phyloP scores from a whole-genome alignment of 1,140 invertebrate genomes.

The Papilio aristodemus region DNA sequence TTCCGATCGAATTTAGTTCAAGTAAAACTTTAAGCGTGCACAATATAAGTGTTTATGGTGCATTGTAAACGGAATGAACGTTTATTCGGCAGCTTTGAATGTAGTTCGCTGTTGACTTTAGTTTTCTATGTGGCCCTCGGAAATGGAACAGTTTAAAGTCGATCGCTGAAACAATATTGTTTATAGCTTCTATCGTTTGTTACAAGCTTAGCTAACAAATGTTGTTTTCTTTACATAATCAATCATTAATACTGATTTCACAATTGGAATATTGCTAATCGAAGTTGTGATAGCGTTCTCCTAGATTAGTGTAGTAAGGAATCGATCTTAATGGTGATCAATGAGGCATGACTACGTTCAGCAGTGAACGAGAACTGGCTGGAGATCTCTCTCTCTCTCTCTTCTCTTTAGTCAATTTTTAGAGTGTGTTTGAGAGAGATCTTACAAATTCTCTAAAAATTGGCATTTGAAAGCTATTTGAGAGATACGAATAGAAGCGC shows the following conservation, averaged over 20 bases:
- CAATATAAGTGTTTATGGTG: slow-evolving; percentile 22
- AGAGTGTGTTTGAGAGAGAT: no score
- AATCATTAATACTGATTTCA: neutral
- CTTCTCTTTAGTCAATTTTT: no score
- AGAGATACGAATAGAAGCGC: no score
- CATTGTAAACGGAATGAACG: slow-evolving; percentile 16
- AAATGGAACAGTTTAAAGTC: slow-evolving; percentile 5
- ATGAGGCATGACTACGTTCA: no score
- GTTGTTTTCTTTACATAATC: neutral
- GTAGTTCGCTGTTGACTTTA: slow-evolving; percentile 12
- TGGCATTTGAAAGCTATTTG: no score
- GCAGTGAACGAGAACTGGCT: no score
- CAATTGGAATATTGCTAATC: no score
- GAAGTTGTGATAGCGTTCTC: no score
- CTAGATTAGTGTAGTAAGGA: no score
- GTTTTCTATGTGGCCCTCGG: slow-evolving; percentile 7
- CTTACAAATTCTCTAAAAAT: no score
- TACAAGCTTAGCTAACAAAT: neutral
- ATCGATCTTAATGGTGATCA: no score
- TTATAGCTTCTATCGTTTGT: neutral
- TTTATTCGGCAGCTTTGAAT: slow-evolving; percentile 21
- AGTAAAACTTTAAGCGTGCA: neutral
- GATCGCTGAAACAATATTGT: slow-evolving; percentile 11
- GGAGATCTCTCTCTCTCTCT: no score
- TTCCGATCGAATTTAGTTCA: neutral